Evolutionary conservation across 2,888 invertebrate genomes (phyloP).

Genomic region (Dysmachus trigonus): DNA sequence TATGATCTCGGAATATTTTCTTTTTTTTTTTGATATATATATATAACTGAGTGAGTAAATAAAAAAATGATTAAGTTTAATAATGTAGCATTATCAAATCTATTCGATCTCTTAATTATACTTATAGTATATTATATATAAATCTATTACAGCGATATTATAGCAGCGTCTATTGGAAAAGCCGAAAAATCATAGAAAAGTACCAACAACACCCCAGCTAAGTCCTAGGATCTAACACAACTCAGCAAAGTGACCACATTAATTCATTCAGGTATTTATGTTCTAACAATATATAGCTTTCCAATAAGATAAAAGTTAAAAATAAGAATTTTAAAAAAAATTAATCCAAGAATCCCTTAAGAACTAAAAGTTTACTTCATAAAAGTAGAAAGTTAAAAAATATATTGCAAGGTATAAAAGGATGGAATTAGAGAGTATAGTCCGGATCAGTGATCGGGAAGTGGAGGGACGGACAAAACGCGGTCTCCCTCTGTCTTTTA

Average conservation of each 20-base stretch:
- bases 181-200: background rate
- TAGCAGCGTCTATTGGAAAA: background rate
- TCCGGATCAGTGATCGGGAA: background rate
- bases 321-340: background rate
- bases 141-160: background rate
- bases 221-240: slow-evolving; percentile 31
- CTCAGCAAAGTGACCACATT: slow-evolving; percentile 38
- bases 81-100: background rate
- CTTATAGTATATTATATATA: background rate
- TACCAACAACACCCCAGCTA: slow-evolving; percentile 11
- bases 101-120: background rate
- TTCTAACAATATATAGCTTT: slow-evolving; percentile 31
- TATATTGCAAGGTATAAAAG: slow-evolving; percentile 26
- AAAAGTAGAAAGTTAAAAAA: slow-evolving; percentile 29
- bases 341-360: slow-evolving; percentile 37
- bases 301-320: background rate
- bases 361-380: slow-evolving; percentile 22
- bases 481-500: background rate
- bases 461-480: background rate
- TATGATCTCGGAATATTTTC: background rate
- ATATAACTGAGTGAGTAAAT: too few relatives aligned
- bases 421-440: slow-evolving; percentile 28
- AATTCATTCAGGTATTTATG: slow-evolving; percentile 20
- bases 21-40: background rate
- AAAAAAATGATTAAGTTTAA: background rate